Percentiles rank a stretch among this genome's conserved stretches.
phyloP scores from a whole-genome alignment of 2,888 invertebrate species.

The Drosophila eohydei region DNA sequence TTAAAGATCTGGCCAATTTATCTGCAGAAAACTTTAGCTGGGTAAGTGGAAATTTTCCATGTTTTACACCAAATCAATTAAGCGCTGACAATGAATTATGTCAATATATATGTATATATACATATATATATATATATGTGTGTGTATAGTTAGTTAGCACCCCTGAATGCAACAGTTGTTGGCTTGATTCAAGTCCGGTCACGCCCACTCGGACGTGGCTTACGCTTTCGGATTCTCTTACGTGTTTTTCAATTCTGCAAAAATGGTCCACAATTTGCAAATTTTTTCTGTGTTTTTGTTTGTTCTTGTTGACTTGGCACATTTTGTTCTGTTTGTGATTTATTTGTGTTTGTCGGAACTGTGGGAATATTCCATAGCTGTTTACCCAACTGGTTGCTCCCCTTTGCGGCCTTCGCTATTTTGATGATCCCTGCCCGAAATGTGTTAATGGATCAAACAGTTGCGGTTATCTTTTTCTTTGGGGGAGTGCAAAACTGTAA shows the following conservation, averaged over 20 bases:
- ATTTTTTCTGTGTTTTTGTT: slow-evolving; percentile 22
- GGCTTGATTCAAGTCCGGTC: slow-evolving; percentile 16
- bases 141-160: slow-evolving; percentile 66
- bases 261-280: slow-evolving; percentile 40
- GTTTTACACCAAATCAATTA: slow-evolving; percentile 66
- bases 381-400: slow-evolving; percentile 48
- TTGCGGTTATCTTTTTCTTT: slow-evolving; percentile 18
- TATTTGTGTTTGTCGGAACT: slow-evolving; percentile 63
- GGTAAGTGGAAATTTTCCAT: slow-evolving; percentile 69
- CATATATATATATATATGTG: slow-evolving; percentile 13
- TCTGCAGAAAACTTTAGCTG: slow-evolving; percentile 34
- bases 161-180: slow-evolving; percentile 17
- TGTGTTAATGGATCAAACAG: slow-evolving; percentile 73
- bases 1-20: background rate
- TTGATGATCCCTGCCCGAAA: background rate
- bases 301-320: slow-evolving; percentile 72
- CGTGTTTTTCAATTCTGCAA: slow-evolving; percentile 9
- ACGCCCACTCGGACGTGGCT: slow-evolving; percentile 51
- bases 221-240: background rate
- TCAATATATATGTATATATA: slow-evolving; percentile 51
- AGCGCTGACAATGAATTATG: slow-evolving; percentile 61
- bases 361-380: slow-evolving; percentile 76
- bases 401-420: background rate
- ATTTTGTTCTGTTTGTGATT: slow-evolving; percentile 60
- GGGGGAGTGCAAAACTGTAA: slow-evolving; percentile 36